These are phyloP conservation scores for Brachyhypopomus occidentalis DNA, from an alignment of 2,113 vertebrate species.

Conservation along the genomic window DNA sequence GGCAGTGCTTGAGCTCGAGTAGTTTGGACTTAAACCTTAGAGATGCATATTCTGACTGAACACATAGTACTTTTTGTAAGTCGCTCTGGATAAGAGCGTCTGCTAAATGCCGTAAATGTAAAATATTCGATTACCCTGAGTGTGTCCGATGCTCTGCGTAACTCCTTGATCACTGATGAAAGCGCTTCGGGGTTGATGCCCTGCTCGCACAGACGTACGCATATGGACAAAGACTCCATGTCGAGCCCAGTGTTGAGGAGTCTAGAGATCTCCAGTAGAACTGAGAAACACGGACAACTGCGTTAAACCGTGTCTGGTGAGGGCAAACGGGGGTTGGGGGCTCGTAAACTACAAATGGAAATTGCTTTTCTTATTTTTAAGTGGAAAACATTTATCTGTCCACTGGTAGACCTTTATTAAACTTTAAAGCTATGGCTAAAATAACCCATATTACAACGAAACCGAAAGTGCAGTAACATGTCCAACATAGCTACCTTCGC, in stretches of 20 bases:
- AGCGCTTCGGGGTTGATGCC: conserved; percentile 97
- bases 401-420: too few relatives aligned
- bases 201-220: conserved; percentile 96
- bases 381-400: too few relatives aligned
- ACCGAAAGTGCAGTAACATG: not conserved
- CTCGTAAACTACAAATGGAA: not conserved
- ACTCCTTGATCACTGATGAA: conserved; percentile 94
- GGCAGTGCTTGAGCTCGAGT: too few relatives aligned
- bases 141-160: conserved; percentile 90
- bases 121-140: conserved; percentile 81
- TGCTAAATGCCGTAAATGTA: too few relatives aligned
- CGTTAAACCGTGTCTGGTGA: not conserved
- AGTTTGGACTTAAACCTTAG: too few relatives aligned
- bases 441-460: too few relatives aligned
- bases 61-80: too few relatives aligned
- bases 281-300: conserved; percentile 68
- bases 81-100: too few relatives aligned
- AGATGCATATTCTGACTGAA: too few relatives aligned
- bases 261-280: conserved; percentile 94
- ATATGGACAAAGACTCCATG: conserved; percentile 96
- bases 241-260: conserved; percentile 96
- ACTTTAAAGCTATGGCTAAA: too few relatives aligned
- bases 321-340: not conserved
- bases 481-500: not conserved
- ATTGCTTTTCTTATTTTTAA: too few relatives aligned